Conservation (phyloP, 64 coral and sea anemone species). For the Pocillopora damicornis region DNA sequence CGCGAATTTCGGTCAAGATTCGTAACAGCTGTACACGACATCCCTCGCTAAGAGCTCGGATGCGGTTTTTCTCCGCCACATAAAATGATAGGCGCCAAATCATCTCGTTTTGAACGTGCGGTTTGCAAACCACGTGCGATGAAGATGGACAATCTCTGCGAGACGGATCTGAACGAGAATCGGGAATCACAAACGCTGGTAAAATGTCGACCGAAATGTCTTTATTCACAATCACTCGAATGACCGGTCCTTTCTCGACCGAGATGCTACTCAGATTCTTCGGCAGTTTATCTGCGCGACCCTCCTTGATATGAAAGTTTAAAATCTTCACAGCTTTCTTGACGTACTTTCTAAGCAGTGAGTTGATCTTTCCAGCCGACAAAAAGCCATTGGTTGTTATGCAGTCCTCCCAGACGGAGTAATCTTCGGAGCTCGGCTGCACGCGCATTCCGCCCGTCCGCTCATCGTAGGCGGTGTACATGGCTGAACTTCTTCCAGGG, state of each 20-base stretch:
- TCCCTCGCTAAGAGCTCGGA: conserved; percentile 81
- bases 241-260: conserved; percentile 75
- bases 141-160: conserved; percentile 78
- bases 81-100: conserved; percentile 83
- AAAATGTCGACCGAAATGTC: conserved; percentile 82
- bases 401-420: conserved; percentile 81
- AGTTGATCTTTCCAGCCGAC: conserved; percentile 83
- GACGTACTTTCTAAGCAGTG: conserved; percentile 76
- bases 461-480: conserved; percentile 78
- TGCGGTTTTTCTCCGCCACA: conserved; percentile 88
- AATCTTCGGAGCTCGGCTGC: conserved; percentile 70
- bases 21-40: conserved; percentile 88
- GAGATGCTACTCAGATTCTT: conserved; percentile 75
- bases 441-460: conserved; percentile 63
- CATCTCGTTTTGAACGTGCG: conserved; percentile 65
- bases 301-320: conserved; percentile 83
- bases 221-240: conserved; percentile 78
- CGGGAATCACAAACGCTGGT: conserved; percentile 90
- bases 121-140: conserved; percentile 74
- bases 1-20: conserved; percentile 91
- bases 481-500: conserved; percentile 70
- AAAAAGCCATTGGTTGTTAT: conserved; percentile 84
- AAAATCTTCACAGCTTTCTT: conserved; percentile 91
- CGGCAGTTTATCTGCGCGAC: conserved; percentile 73
- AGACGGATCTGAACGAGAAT: conserved; percentile 67